Evolutionary conservation across 2,888 invertebrate genomes (phyloP), one percentile per base, ranked within the genome.

Genomic region (Nephrotoma flavescens): DNA sequence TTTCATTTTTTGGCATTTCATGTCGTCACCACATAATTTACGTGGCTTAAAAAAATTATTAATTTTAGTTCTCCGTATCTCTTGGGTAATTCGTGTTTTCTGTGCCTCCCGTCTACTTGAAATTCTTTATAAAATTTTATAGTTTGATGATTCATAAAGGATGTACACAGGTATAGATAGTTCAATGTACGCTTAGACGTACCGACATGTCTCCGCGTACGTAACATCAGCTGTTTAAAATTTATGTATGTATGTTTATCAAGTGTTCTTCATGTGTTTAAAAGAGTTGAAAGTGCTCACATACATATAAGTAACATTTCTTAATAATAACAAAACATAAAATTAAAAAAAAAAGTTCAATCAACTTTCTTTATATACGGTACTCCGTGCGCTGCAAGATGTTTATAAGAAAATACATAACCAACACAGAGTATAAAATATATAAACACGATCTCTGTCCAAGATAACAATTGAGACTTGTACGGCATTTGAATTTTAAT

Each of bases 321-420:
- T 31, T 71, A 71, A 71, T 71, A 71, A 71, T 71, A 71, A 71
- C 71, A 71, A 71, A 71, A 71, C 71, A 31, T 71, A 71, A 71
- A 71, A 31, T 71, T 42, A 84, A 84, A 42, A 41, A 41, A 84
- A 42, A 15, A 84, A 84, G 84, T 84, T 84, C 84, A 84, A 84
- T 84, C 84, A 84, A 84, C 84, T 84, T 84, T 84, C 84, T 84
- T 84, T 84, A 84, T 31, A 31, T 84, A 84, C 84, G 84, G 84
- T 84, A 84, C 42, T 84, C 84, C 5, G 84, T 42, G 42, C 71
- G 31, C 71, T 71, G 71, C 71, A 71, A 19, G 31, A 71, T 31
- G 71, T 71, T 71, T 71, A 71, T 71, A 71, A 31, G 71, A 71
- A 71, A 71, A 19, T 71, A 71, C 9, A 71, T 31, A 71, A 12